Conservation (phyloP, 2,888 invertebrate genomes). For the Sarcophaga carnaria region DNA sequence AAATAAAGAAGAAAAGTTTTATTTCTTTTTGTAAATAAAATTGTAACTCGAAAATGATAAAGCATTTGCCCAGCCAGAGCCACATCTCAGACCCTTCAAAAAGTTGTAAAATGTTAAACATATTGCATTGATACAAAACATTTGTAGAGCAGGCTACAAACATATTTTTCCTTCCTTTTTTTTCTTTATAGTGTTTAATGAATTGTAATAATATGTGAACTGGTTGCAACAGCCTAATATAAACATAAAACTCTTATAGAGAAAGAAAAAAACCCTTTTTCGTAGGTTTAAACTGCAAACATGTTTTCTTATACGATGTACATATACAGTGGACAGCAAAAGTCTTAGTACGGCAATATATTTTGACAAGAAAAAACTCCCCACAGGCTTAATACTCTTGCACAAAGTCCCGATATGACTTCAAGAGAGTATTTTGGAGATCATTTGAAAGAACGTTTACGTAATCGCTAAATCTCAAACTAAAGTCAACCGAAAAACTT, state of each 20-base stretch:
- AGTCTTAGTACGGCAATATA: too few species aligned
- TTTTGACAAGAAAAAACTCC: too few species aligned
- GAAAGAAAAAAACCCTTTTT: conserved; percentile 28
- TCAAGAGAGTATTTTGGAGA: too few species aligned
- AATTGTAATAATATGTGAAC: conserved; percentile 54
- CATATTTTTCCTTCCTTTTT: conserved; percentile 1
- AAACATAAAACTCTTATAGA: background rate
- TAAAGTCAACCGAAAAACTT: too few species aligned
- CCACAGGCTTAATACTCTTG: too few species aligned
- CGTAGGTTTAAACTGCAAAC: background rate
- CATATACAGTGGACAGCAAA: too few species aligned
- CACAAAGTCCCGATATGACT: too few species aligned
- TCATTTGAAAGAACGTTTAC: too few species aligned
- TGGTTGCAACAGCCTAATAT: conserved; percentile 16
- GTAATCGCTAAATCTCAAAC: too few species aligned
- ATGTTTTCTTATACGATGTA: background rate
- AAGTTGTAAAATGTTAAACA: conserved; percentile 45
- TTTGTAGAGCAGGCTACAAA: conserved; percentile 62
- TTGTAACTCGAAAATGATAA: conserved; percentile 34
- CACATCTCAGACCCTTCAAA: conserved; percentile 2
- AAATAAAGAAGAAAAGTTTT: conserved; percentile 3
- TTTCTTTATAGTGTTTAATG: conserved; percentile 49
- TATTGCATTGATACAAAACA: conserved; percentile 55
- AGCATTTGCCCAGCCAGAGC: background rate
- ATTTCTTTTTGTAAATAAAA: conserved; percentile 13